Evolutionary conservation across 64 coral and sea anemone genomes (phyloP), one percentile per base, ranked within the genome.

Genomic region (Astreopora myriophthalma): DNA sequence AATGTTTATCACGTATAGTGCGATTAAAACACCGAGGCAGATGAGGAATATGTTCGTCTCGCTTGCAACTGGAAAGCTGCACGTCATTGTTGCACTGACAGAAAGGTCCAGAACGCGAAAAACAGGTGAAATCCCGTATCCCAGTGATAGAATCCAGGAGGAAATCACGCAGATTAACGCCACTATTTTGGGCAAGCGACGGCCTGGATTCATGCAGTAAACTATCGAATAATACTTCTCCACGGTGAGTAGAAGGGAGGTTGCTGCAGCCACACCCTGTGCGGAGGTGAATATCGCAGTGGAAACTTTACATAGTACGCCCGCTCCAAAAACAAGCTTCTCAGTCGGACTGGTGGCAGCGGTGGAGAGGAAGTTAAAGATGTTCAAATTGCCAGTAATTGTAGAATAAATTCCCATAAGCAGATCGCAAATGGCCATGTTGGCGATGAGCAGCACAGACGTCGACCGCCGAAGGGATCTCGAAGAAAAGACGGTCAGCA

Each of bases 161-260:
- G 62, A 33, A 32, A 85, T 6, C 12, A 85, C 28, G 3, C 69
- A 40, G 3, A 62, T 4, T 1, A 72, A 22, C 10, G 89, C 80
- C 0, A 85, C 32, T 51, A 52, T 72, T 2, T 71, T 80, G 34
- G 32, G 74, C 27, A 92, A 48, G 10, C 81, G 80, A 33, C 66
- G 79, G n/a, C 65, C 69, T 9, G 89, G 89, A 48, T 92, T 71
- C 89, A 92, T 92, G 28, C 89, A 92, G 48, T 92, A 60, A 0
- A 92, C 79, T 29, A 92, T 92, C 0, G 89, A 92, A n/a, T 33
- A 40, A 35, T 65, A 92, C 29, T 92, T 92, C 31, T 92, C 89
- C 10, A 92, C 39, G 11, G 89, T 92, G 3, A 92, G 69, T 17
- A 92, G 71, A 19, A 92, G 69, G 19, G 67, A 69, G 0, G 89